Evolutionary conservation across 2,113 vertebrate genomes (phyloP).

Genomic region (Zosterops pallidus): DNA sequence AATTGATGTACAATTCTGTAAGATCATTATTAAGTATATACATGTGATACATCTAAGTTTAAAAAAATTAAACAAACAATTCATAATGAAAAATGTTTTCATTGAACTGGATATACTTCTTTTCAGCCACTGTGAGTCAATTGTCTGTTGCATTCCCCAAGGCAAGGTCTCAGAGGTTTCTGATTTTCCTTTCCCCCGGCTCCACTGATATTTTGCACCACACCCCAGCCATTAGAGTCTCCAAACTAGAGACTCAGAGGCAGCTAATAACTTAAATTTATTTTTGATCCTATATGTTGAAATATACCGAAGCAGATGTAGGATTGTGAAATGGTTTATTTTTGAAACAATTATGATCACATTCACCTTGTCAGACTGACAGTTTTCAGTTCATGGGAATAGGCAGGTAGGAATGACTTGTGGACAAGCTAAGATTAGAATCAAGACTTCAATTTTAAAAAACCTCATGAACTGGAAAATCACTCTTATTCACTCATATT

Average conservation of each 20-base stretch:
- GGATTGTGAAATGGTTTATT: neutral
- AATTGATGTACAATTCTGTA: neutral
- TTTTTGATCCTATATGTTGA: neutral
- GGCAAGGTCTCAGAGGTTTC: neutral
- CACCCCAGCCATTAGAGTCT: neutral
- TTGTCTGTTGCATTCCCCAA: neutral
- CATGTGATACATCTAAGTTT: fast-evolving
- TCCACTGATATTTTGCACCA: neutral
- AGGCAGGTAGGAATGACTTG: neutral
- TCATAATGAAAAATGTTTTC: neutral
- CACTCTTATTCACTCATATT: neutral
- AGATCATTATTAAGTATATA: neutral
- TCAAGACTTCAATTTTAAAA: neutral
- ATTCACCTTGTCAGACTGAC: neutral
- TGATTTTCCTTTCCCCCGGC: neutral
- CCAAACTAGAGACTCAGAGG: neutral
- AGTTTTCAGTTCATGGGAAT: neutral
- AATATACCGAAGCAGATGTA: neutral
- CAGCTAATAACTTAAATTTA: neutral
- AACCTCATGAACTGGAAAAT: neutral
- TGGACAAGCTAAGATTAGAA: neutral
- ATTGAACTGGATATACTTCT: neutral
- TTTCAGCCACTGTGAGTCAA: neutral
- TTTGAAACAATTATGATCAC: neutral
- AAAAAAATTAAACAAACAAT: neutral